Percentiles rank a stretch among this genome's conserved stretches.
These are phyloP conservation scores for Pterocles burchelli DNA, from an alignment of 2,113 vertebrate species.

Conservation along the genomic window DNA sequence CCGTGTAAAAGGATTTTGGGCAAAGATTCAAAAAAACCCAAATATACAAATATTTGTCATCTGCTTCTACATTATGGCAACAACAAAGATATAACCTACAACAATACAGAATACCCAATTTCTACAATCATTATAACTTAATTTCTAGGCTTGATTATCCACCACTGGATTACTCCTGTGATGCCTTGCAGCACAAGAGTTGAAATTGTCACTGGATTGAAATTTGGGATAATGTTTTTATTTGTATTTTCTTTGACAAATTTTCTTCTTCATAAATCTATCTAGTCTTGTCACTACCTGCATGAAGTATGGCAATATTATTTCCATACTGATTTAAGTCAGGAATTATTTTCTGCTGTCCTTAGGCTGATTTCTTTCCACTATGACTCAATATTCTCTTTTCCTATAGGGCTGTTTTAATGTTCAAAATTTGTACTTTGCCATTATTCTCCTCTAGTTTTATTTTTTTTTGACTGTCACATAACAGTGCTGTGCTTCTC, in stretches of 20 bases:
- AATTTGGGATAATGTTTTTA: background rate
- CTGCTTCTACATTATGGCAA: background rate
- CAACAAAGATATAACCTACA: background rate
- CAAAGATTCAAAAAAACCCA: background rate
- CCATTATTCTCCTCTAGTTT: background rate
- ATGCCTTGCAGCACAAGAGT: background rate
- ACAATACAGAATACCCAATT: background rate
- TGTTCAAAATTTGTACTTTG: background rate
- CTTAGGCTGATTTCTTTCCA: background rate
- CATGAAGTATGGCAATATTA: background rate
- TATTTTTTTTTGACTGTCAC: background rate
- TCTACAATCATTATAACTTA: background rate
- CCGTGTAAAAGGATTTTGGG: background rate
- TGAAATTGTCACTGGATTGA: background rate
- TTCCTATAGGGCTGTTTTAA: background rate
- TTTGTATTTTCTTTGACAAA: background rate
- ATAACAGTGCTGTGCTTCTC: background rate
- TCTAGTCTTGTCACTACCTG: background rate
- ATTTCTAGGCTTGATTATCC: background rate
- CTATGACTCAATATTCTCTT: background rate
- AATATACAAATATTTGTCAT: background rate
- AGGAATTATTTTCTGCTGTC: background rate
- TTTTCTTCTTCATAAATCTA: background rate
- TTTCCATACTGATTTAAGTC: background rate
- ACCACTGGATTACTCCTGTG: background rate